A percentile compares a stretch with the other conserved stretches of the same genome.
Conservation (phyloP, 1,140 invertebrate species). For the Drosophila subobscura region DNA sequence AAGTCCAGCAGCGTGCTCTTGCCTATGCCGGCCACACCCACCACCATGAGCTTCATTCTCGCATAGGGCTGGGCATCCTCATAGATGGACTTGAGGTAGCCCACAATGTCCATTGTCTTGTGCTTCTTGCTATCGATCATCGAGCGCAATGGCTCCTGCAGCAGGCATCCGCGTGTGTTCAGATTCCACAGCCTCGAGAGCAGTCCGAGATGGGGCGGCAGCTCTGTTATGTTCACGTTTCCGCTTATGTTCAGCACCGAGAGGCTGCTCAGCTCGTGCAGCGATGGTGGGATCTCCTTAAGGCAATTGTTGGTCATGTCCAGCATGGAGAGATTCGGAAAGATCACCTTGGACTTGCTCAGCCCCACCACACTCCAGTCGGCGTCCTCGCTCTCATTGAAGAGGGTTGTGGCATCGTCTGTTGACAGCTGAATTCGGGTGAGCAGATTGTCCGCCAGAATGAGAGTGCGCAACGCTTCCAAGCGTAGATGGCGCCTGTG, state of each 20-base stretch:
- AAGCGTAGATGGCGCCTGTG: slow-evolving; percentile 91
- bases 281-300: slow-evolving; percentile 90
- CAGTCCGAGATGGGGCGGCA: slow-evolving; percentile 97
- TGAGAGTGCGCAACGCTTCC: slow-evolving; percentile 83
- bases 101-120: slow-evolving; percentile 98
- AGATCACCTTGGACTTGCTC: slow-evolving; percentile 90
- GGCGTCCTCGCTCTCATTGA: slow-evolving; percentile 78
- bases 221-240: slow-evolving; percentile 92
- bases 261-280: slow-evolving; percentile 94
- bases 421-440: slow-evolving; percentile 91
- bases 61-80: slow-evolving; percentile 97
- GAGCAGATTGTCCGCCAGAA: slow-evolving; percentile 94
- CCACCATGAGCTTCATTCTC: slow-evolving; percentile 98
- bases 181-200: slow-evolving; percentile 97
- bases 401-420: slow-evolving; percentile 86
- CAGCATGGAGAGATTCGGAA: slow-evolving; percentile 97
- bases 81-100: slow-evolving; percentile 95
- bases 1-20: slow-evolving; percentile 97
- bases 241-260: slow-evolving; percentile 97
- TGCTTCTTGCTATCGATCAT: slow-evolving; percentile 97
- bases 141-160: slow-evolving; percentile 94
- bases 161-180: slow-evolving; percentile 94
- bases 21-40: slow-evolving; percentile 95
- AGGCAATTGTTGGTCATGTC: slow-evolving; percentile 96
- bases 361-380: slow-evolving; percentile 83